Percentiles rank a stretch among this genome's conserved stretches.
phyloP scores from a whole-genome alignment of 2,113 vertebrate genomes.

The Leptocoma aspasia region DNA sequence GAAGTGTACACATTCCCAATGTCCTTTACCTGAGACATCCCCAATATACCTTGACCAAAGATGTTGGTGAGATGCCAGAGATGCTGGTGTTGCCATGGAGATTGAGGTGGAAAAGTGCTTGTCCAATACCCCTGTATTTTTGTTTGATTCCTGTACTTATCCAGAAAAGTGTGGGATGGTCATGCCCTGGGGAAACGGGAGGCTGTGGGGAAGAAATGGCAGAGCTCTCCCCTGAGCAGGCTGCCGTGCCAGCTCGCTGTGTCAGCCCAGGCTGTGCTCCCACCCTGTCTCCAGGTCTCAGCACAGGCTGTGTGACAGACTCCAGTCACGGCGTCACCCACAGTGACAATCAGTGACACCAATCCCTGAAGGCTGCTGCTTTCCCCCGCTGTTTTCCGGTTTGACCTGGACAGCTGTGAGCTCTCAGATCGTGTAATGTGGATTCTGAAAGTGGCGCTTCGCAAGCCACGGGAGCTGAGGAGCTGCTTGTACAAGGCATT shows the following conservation, averaged over 20 bases:
- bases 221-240: constrained; percentile 42
- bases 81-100: background rate
- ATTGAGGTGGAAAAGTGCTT: background rate
- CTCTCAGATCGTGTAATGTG: constrained; percentile 69
- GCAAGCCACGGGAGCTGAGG: constrained; percentile 56
- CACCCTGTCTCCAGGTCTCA: constrained; percentile 44
- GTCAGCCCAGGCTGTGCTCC: constrained; percentile 46
- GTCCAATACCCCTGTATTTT: background rate
- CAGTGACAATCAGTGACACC: background rate
- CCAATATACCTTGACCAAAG: background rate
- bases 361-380: constrained; percentile 55
- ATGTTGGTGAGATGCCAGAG: background rate
- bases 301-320: constrained; percentile 46
- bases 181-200: constrained; percentile 47
- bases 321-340: constrained; percentile 16
- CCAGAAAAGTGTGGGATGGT: constrained; percentile 34
- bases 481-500: background rate
- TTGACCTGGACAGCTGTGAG: constrained; percentile 39
- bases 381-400: constrained; percentile 23
- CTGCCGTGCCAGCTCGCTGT: constrained; percentile 49
- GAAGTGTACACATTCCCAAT: background rate
- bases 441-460: constrained; percentile 69
- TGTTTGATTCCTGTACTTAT: background rate
- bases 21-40: background rate
- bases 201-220: constrained; percentile 21